Evolutionary conservation across 2,797 vertebrate species (phyloP), one percentile per base, ranked within the genome.

Genomic region (Neostethus bicornis): DNA sequence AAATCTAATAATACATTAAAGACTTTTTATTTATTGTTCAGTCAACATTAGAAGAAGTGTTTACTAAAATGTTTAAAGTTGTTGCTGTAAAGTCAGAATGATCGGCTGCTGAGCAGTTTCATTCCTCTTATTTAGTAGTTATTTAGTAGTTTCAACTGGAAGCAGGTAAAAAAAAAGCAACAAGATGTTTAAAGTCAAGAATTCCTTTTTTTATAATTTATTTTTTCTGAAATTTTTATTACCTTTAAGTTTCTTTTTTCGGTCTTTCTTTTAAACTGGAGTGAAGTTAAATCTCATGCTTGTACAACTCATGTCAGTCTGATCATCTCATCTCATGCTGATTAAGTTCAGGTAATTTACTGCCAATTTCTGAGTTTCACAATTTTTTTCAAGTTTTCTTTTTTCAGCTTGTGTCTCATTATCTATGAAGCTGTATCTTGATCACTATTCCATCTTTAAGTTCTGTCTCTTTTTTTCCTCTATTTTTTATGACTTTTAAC

Each of bases 341-440:
- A 58, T 56, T 19, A 54, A 66, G 57, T 80, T 77, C 77, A 51
- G 80, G 64, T 86, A 75, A 82, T 51, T 77, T 84, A 86, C 90
- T 85, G 84, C 50, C 38, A 29, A 39, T 72, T 71, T 80, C 55
- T 62, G 86, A 87, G 89, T 57, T 87, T 90, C 87, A 86, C 69
- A 70, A 55, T 38, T 29, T 70, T 87, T 87, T 83, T 82, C 28
- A 61, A 53, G 61, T 53, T 35, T 8, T 61, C 49, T 47, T 44
- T 25, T 51, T 67, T 62, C 50, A 39, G 51, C 61, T 61, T 51
- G 43, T 57, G 67, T 75, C 55, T 34, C 13, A 42, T 70, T 51
- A 66, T 76, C 59, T 61, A 52, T 57, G 46, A 66, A 35, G 28
- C 69, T 70, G 21, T 73, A 66, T 71, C 50, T 53, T 65, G 38